Base-by-base conservation (phyloP, 2,113 vertebrate genomes). In the Bos indicus region DNA sequence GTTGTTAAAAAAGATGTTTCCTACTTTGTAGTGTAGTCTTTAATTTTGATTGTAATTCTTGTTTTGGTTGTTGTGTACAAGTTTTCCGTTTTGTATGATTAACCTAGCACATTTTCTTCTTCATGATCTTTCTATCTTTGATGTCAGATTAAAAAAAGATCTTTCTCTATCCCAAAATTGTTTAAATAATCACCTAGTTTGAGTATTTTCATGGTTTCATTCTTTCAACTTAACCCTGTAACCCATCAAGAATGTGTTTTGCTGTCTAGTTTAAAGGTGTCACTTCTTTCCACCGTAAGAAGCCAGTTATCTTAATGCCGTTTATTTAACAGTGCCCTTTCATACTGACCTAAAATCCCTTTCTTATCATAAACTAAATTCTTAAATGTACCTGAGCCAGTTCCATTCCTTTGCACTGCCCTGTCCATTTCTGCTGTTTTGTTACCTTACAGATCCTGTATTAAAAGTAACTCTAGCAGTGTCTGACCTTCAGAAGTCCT, bases 401-500 rank as follows among this genome's bases (percentile, higher is more conserved):
- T 81, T 94, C 17, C 36, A 10, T 46, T 74, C 15, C 28, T 57
- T 40, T 71, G 40, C 83, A 82, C 51, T 95, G 30, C 92, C 85
- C 33, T 56, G 15, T 33, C 26, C 56, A 12, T 59, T 62, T 57
- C 28, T 88, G 36, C 4, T 2, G 25, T 54, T 1, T 83, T 89
- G 6, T 43, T 6, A 52, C 77, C 36, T 54, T 95, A 0, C 43
- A 99, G 99, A 99, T 98, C 99, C 99, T 0, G 99, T 99, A 97
- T 99, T 99, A 94, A 99, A 99, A 98, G 99, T 99, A 52, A 99
- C 99, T 60, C 98, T 99, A 77, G 99, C 99, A 9, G 99, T 99
- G 78, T 99, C 99, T 10, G 93, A 99, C 95, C 98, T 99, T 96
- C 98, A 99, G 89, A 99, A 97, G 64, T 99, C 99, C 48, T 98